Evolutionary conservation across 2,113 vertebrate species (phyloP).

Genomic region (Diphyllodes magnificus): DNA sequence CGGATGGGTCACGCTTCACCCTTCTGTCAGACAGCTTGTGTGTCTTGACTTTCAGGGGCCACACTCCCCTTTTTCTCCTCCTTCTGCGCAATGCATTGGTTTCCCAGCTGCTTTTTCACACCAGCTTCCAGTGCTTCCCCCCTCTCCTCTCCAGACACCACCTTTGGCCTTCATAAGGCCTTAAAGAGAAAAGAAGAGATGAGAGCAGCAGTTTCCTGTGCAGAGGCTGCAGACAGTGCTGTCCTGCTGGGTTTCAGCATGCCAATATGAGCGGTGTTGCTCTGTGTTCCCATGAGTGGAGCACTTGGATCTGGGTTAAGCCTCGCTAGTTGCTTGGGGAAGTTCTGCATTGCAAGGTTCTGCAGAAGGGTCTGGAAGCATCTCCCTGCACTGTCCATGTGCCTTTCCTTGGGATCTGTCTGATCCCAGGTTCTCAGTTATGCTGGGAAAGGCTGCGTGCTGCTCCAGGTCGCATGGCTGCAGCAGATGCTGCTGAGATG

Average conservation of each 20-base stretch:
- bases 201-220: not conserved
- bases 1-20: not conserved
- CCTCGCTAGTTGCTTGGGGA: not conserved
- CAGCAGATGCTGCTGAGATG: not conserved
- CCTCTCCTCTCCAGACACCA: not conserved
- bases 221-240: not conserved
- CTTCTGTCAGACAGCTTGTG: not conserved
- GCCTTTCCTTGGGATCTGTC: not conserved
- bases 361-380: not conserved
- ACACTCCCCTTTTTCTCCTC: not conserved
- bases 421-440: rapidly evolving
- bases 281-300: rapidly evolving
- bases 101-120: not conserved
- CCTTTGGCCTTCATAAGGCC: rapidly evolving
- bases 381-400: rapidly evolving
- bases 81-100: not conserved
- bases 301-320: rapidly evolving
- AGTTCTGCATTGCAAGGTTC: not conserved
- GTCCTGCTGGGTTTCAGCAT: not conserved
- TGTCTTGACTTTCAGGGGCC: not conserved
- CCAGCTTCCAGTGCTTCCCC: rapidly evolving
- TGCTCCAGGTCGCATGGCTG: not conserved
- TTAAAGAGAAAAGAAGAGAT: not conserved
- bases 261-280: rapidly evolving
- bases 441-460: rapidly evolving